Base-by-base conservation (phyloP, 2,888 invertebrate species). In the Ceraclea dissimilis region DNA sequence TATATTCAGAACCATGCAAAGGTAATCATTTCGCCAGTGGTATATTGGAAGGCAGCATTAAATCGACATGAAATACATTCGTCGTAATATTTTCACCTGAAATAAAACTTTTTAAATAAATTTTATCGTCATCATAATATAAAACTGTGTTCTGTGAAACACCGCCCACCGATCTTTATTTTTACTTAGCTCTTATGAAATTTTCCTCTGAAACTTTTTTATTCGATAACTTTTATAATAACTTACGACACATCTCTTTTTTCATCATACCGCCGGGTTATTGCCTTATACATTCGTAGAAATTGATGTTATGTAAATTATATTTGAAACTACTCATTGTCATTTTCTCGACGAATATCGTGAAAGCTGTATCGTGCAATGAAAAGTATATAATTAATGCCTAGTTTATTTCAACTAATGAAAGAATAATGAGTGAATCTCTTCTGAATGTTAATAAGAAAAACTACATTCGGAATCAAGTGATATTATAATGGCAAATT, bases 71-170 rank as follows among this genome's bases (percentile, higher is more conserved):
- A 49, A 49, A 49, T 49, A 20, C 49, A 26, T 49, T 21, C 26
- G 22, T 26, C 49, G 26, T 49, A 20, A 11, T 46, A 49, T 47
- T 47, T 47, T 47, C 47, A 47, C 47, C 16, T 54, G 33, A 49
- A 49, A 50, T 54, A 54, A 54, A 54, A 50, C 39, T 54, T 54
- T 54, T 22, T 22, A 19, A 49, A 50, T 50, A 44, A 50, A 54
- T 49, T 50, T 39, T 54, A 54, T 49, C 44, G 43, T 33, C 49
- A 43, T 22, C 43, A 44, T 21, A 44, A 44, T 46, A 54, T 33
- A 49, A 50, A 49, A 48, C 44, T 47, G 16, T 39, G 16, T 39
- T 16, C 39, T 4, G 8, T 8, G 47, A 19, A 47, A 47, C 47
- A 47, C 19, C 18, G 39, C 26, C 16, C 17, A 18, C 31, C 44